A percentile compares a stretch with the other conserved stretches of the same genome.
phyloP scores from a whole-genome alignment of 2,113 vertebrate species.

The Herpetotheres cachinnans region DNA sequence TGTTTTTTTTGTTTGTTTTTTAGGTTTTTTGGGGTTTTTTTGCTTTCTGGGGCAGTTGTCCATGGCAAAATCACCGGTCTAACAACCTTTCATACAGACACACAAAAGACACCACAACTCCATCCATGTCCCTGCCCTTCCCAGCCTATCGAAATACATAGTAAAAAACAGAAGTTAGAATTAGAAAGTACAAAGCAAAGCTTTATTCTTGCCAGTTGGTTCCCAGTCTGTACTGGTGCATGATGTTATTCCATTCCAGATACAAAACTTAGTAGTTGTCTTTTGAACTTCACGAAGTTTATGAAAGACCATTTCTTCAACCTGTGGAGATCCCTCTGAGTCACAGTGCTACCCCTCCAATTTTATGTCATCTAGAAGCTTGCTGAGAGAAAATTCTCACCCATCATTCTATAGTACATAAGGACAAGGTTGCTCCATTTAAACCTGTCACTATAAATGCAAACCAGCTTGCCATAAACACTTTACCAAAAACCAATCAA shows the following conservation, averaged over 20 bases:
- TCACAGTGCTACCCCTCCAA: not conserved
- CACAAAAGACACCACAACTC: not conserved
- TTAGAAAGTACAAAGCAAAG: not conserved
- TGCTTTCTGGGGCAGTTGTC: not conserved
- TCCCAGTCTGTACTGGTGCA: no score
- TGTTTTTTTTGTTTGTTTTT: no score
- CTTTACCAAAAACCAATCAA: not conserved
- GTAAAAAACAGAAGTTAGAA: not conserved
- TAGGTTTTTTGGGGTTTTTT: not conserved
- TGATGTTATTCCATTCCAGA: no score
- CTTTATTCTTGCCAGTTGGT: not conserved
- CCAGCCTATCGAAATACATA: not conserved
- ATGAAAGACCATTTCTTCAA: not conserved
- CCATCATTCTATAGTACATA: accelerated
- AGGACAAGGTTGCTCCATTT: accelerated
- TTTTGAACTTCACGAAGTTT: not conserved
- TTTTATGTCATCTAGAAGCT: not conserved
- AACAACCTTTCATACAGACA: not conserved
- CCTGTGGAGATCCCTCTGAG: not conserved
- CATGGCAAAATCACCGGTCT: not conserved
- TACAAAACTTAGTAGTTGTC: not conserved
- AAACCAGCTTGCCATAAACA: not conserved
- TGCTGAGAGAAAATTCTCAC: not conserved
- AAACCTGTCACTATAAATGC: not conserved
- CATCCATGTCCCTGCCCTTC: accelerated